Percentiles rank a stretch among this genome's conserved stretches.
Conservation (phyloP, 2,888 invertebrate genomes). For the Amphipyra tragopoginis region DNA sequence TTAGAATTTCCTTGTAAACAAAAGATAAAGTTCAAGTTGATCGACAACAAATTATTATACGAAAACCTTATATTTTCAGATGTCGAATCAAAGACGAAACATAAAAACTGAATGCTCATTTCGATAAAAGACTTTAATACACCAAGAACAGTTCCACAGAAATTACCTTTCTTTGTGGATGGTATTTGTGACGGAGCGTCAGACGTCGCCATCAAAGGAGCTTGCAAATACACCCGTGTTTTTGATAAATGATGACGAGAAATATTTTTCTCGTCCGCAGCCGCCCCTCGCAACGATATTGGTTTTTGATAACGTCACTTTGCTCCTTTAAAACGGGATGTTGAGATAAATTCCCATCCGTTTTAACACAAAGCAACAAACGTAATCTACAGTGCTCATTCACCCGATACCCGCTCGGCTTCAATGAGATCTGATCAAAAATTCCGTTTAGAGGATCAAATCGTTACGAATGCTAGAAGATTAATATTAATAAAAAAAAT, state of each 20-base stretch:
- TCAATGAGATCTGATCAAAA: slow-evolving; percentile 44
- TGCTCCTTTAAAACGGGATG: slow-evolving; percentile 57
- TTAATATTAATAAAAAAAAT: slow-evolving; percentile 44
- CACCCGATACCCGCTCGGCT: slow-evolving; percentile 21
- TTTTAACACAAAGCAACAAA: slow-evolving; percentile 60
- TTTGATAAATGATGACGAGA: slow-evolving; percentile 68
- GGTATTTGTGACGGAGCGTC: slow-evolving; percentile 56
- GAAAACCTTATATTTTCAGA: slow-evolving; percentile 2
- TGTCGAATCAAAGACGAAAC: slow-evolving; percentile 14
- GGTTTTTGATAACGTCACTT: slow-evolving; percentile 68
- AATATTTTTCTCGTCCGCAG: slow-evolving; percentile 59
- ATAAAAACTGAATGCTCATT: slow-evolving; percentile 50
- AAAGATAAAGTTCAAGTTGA: neutral
- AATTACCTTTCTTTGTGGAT: slow-evolving; percentile 67
- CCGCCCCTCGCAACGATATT: slow-evolving; percentile 57
- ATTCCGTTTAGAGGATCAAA: slow-evolving; percentile 45
- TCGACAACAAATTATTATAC: no score
- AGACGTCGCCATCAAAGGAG: slow-evolving; percentile 65
- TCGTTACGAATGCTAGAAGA: slow-evolving; percentile 23
- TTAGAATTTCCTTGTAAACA: neutral
- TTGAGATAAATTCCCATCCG: slow-evolving; percentile 59
- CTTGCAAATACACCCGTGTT: slow-evolving; percentile 57
- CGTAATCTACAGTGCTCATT: slow-evolving; percentile 52
- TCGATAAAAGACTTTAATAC: slow-evolving; percentile 64
- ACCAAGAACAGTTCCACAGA: slow-evolving; percentile 59